Base-by-base conservation (phyloP, 2,113 vertebrate genomes). In the Lathamus discolor region DNA sequence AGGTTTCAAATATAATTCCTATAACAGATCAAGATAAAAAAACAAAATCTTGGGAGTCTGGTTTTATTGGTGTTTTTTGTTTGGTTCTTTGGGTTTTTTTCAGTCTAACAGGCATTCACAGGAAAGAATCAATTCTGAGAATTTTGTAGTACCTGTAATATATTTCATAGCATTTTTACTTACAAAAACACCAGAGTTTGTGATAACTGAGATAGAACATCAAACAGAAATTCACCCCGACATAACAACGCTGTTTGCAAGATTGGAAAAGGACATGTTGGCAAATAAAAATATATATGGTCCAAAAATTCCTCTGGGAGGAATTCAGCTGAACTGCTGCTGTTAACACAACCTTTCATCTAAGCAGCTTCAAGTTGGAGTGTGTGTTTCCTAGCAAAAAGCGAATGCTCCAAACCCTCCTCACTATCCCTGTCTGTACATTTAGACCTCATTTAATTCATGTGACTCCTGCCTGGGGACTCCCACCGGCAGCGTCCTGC, bases 381-480 rank as follows among this genome's bases (percentile, higher is more conserved):
- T 3, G 9, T 61, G 15, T 61, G n/a, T 24, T 66, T 31, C 44
- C 37, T 17, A 64, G 25, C 23, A 66, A 74, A 67, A 80, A 79
- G 3, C 0, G 0, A 64, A 64, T 24, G 13, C 35, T 55, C 14
- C 41, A 67, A 57, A 49, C 31, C 37, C 29, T 43, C 49, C 11
- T 48, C 31, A 57, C 44, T 8, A 18, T 41, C 29, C 48, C 55
- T 51, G 20, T 35, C 48, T 63, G 37, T 22, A 29, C 55, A 18
- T 41, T 64, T 35, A 37, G 17, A 52, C 55, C 20, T 75, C 25
- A 4, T 27, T 17, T 43, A 49, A 20, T 20, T 52, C 23, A 1
- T 7, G 9, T 27, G 49, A 39, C 8, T 39, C 8, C 10, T 27
- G 18, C 49, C n/a, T 5, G 2, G 18, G 48, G n/a, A 39, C 70